Evolutionary conservation across 2,797 vertebrate species (phyloP), one percentile per base, ranked within the genome.

Genomic region (Alauda arvensis): DNA sequence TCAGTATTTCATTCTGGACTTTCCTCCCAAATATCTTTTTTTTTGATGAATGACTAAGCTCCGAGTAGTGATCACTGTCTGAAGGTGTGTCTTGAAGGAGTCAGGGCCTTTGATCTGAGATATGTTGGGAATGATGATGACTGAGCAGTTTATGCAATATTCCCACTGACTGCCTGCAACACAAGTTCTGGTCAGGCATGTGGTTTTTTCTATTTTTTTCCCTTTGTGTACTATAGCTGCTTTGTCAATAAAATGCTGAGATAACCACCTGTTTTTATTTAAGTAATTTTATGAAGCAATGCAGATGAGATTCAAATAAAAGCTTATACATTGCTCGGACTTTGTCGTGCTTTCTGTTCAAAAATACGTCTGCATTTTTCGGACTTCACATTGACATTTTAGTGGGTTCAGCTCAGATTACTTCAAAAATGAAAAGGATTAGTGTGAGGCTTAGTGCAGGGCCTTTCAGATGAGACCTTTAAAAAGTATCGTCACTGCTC

Each of bases 381-480:
- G 8, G 59, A 80, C 45, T 75, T 77, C 12, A 15, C 14, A 10
- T 18, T 83, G 79, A 66, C 55, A 83, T 94, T 91, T 93, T 65
- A 39, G 33, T 34, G 24, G 7, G 43, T 82, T 94, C 53, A 89
- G 8, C 63, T 83, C 26, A 62, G 40, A 31, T 57, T 90, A 71
- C 48, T 75, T 83, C 40, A 71, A 80, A 91, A 80, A n/a, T 18
- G 85, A 33, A 69, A 83, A 52, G 29, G 76, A 85, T 88, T 83
- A 88, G 8, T 52, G 11, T 39, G 52, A 87, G 80, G 56, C 29
- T 75, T 62, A 84, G 26, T 37, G 10, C 28, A 59, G 29, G 82
- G 11, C 9, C 37, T 78, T 89, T 90, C 43, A 83, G 56, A 63
- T 40, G 24, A 93, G 77, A 90, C 79, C 55, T 90, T 91, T 90